Percentiles rank a stretch among this genome's conserved stretches.
These are phyloP conservation scores for Zaprionus lachaisei DNA, from an alignment of 1,140 invertebrate species.

Conservation along the genomic window DNA sequence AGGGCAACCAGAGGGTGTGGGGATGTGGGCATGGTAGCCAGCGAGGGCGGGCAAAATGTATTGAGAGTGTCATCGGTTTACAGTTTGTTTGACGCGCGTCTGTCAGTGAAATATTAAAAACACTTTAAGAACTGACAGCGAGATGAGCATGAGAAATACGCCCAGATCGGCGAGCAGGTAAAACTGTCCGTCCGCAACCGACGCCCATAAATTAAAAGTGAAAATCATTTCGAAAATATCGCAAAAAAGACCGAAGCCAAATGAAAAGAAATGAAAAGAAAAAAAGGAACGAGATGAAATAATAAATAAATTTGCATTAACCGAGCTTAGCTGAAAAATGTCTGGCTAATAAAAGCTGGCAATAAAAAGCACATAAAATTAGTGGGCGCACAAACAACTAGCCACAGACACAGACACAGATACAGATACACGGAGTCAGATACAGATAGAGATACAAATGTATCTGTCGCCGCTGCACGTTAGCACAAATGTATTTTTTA, in stretches of 20 bases:
- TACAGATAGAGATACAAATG: constrained; percentile 57
- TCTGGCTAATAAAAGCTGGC: constrained; percentile 79
- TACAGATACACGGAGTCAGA: background rate
- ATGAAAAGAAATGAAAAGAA: constrained; percentile 6
- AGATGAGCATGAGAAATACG: constrained; percentile 51
- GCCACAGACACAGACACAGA: constrained; percentile 6
- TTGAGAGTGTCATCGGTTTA: constrained; percentile 63
- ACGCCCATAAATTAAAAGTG: constrained; percentile 65
- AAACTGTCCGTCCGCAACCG: constrained; percentile 42
- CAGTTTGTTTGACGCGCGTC: constrained; percentile 71
- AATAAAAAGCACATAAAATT: constrained; percentile 80
- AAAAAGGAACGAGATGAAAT: constrained; percentile 46
- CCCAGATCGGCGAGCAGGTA: constrained; percentile 36
- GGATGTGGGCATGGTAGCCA: no score
- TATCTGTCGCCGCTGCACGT: constrained; percentile 50
- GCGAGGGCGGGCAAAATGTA: background rate
- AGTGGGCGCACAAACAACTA: constrained; percentile 46
- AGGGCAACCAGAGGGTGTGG: no score
- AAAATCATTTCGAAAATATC: constrained; percentile 63
- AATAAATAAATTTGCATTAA: constrained; percentile 81
- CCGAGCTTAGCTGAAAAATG: constrained; percentile 76
- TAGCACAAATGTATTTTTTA: constrained; percentile 60
- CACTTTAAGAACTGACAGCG: constrained; percentile 69
- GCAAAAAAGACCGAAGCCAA: constrained; percentile 18
- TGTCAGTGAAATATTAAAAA: constrained; percentile 83